Conservation (phyloP, 1,140 invertebrate species). For the Trialeurodes vaporariorum region DNA sequence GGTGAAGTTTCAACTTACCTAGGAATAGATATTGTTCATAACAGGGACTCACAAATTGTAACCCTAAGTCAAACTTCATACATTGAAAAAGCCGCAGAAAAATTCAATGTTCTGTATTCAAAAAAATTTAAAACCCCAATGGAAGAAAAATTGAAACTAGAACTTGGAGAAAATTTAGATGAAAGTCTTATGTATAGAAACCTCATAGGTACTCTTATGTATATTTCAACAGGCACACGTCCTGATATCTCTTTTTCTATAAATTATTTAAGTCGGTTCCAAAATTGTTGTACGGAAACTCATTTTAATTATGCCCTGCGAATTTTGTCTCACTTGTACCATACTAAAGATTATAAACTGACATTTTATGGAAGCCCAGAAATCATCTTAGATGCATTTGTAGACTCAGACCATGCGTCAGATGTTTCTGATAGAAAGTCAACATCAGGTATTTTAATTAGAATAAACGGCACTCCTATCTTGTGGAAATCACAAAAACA, state of each 20-base stretch:
- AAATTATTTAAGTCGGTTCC: slow-evolving; percentile 8
- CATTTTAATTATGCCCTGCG: slow-evolving; percentile 7
- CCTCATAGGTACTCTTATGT: slow-evolving; percentile 8
- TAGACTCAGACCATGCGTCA: slow-evolving; percentile 35
- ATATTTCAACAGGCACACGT: slow-evolving; percentile 3
- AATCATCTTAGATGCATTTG: slow-evolving; percentile 19
- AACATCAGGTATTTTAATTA: too few species aligned
- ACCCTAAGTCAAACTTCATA: slow-evolving; percentile 1
- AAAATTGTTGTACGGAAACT: neutral
- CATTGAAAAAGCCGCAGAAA: slow-evolving; percentile 3
- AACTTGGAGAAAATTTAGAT: neutral
- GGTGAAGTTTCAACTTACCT: slow-evolving; percentile 4
- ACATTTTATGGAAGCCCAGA: too few species aligned
- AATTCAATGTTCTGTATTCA: slow-evolving; percentile 5
- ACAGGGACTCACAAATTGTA: neutral
- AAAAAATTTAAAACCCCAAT: slow-evolving; percentile 5
- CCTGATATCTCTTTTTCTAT: slow-evolving; percentile 7
- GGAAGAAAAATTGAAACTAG: slow-evolving; percentile 9
- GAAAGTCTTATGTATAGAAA: neutral
- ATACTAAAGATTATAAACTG: neutral
- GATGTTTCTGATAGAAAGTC: slow-evolving; percentile 25
- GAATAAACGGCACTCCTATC: too few species aligned
- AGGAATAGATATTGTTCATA: slow-evolving; percentile 8
- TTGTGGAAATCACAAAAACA: slow-evolving; percentile 26
- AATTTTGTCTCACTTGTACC: slow-evolving; percentile 6